Evolutionary conservation across 2,113 vertebrate genomes (phyloP).

Genomic region (Clarias magur): DNA sequence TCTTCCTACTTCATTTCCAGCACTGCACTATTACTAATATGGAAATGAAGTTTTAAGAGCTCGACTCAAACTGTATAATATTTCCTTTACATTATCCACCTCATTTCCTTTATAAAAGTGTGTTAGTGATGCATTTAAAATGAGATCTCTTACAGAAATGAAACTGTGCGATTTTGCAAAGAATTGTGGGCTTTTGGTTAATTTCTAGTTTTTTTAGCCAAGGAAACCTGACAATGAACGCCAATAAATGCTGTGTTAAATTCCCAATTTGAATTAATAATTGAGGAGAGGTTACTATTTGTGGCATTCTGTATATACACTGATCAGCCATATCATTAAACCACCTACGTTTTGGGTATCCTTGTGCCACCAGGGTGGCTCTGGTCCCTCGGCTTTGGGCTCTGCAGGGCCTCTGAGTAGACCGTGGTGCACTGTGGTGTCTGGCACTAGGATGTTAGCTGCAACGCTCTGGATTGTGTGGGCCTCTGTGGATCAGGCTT

Average conservation of each 20-base stretch:
- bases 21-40: not conserved
- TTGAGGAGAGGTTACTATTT: not conserved
- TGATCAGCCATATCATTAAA: too few species aligned
- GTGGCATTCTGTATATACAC: not conserved
- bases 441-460: too few species aligned
- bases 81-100: not conserved
- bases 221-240: not conserved
- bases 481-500: too few species aligned
- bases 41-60: not conserved
- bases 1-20: not conserved
- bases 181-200: not conserved
- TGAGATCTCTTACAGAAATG: not conserved
- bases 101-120: not conserved
- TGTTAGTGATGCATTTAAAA: not conserved
- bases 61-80: not conserved
- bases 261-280: not conserved
- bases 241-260: conserved; percentile 1
- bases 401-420: too few species aligned
- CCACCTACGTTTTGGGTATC: too few species aligned
- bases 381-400: too few species aligned
- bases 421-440: too few species aligned
- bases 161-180: not conserved
- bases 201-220: not conserved
- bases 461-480: too few species aligned
- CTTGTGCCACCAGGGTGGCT: too few species aligned